Base-by-base conservation (phyloP, 2,113 vertebrate genomes). In the Semnopithecus entellus region DNA sequence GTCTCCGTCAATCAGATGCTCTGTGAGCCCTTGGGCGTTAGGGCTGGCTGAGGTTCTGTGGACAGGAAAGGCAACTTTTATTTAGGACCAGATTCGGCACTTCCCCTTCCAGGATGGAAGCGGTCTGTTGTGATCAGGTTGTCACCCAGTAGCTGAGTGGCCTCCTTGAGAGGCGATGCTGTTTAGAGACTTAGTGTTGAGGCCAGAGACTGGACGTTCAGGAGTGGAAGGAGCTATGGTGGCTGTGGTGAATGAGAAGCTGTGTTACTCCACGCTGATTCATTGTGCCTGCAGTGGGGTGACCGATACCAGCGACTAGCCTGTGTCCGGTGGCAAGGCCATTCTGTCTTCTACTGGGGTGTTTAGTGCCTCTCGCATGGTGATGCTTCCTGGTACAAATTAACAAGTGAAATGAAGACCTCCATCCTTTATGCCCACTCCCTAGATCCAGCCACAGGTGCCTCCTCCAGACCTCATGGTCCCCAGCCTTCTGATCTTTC, bases 381-480 rank as follows among this genome's bases (percentile, higher is more conserved):
- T 2, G 3, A 0, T 0, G 25, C 6, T 14, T 20, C 73, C 9
- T 0, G 0, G 5, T 1, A 5, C 0, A 6, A 30, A 2, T 27
- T 7, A 16, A 25, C n/a, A 8, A 5, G 3, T 11, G 84, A 16
- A 5, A 5, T 6, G 84, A 22, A 32, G 61, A 9, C 12, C 20
- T 1, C 3, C 25, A 0, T 7, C 0, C 20, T 10, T 32, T 0
- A 14, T 2, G 4, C 13, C 45, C 14, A 0, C 35, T 14, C 13
- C 66, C 6, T 2, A 9, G 18, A 17, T 6, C 27, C 12, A 0
- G 0, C 23, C 35, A 1, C 9, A 0, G 0, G 0, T 0, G 0
- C 27, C 83, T 61, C 1, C 5, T 45, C 27, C 3, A 18, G 81
- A 2, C 64, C 52, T 5, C 27, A 52, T n/a, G 32, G 2, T 20